Evolutionary conservation across 2,888 invertebrate genomes (phyloP), one percentile per base, ranked within the genome.

Genomic region (Cylloceria caligata): DNA sequence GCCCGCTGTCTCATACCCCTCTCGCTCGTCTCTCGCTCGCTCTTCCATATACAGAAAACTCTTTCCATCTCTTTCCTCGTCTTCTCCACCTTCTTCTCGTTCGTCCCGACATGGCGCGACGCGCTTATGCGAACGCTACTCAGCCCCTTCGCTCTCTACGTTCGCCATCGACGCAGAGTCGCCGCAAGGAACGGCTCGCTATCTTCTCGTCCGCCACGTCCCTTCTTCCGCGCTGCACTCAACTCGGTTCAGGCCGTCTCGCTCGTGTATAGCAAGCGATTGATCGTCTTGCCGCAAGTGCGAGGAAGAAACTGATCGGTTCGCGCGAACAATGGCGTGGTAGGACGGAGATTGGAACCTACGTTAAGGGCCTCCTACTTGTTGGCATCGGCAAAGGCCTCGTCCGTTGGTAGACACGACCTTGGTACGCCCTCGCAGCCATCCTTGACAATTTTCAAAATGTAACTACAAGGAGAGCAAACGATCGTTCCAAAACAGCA

Each of bases 11-110:
- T 75, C 72, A 75, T 80, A 76, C 77, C 65, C 24, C 39, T 57
- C 73, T 75, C 83, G 11, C 39, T 64, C 65, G 74, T 80, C 81
- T 19, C 49, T 57, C 76, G 69, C 76, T 77, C 39, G 34, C 52
- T 91, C 90, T 90, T 91, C 91, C 92, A 91, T 89, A 90, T 88
- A 89, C 91, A 91, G 91, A 90, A 90, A 91, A 90, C 91, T 89
- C 39, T 60, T 81, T 83, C 78, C 85, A 85, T 80, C 42, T 57
- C 57, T 81, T 81, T 76, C 85, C 83, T 81, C 68, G 9, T 52
- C 39, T 81, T 84, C 76, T 78, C 75, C 84, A 11, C 39, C 91
- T 91, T 91, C 91, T 91, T 91, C 92, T 91, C 89, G 91, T 88
- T 89, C 91, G 91, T 91, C 71, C 75, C 85, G 83, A 83, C 84